These are phyloP conservation scores for Cephus pygmeus DNA, from an alignment of 2,888 invertebrate species.

Conservation along the genomic window DNA sequence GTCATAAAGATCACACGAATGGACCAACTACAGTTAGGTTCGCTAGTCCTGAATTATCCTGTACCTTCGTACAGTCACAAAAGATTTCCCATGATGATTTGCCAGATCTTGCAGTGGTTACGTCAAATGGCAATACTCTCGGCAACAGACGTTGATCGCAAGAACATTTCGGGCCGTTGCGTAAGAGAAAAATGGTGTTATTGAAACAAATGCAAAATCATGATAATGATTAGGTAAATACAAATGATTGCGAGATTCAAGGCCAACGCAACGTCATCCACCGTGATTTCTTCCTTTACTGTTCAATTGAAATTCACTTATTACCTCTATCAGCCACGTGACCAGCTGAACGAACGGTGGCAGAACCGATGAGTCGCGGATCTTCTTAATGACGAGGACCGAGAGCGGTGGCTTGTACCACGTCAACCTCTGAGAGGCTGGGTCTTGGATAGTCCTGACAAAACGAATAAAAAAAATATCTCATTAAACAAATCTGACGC, in stretches of 20 bases:
- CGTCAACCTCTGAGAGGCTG: constrained; percentile 93
- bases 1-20: too few relatives aligned
- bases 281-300: constrained; percentile 9
- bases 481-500: not conserved
- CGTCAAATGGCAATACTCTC: not conserved
- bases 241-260: not conserved
- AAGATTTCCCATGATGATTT: not conserved
- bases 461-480: constrained; percentile 32
- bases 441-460: constrained; percentile 95
- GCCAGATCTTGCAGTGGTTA: not conserved
- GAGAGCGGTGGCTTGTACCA: constrained; percentile 98
- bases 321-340: constrained; percentile 91
- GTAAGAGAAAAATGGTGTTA: not conserved
- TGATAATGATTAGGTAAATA: not conserved
- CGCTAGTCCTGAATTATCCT: too few relatives aligned
- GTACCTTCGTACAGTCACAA: too few relatives aligned
- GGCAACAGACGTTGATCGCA: not conserved
- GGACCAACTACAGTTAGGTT: too few relatives aligned
- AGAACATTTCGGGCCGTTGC: not conserved
- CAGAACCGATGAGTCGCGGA: constrained; percentile 89
- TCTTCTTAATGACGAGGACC: constrained; percentile 97
- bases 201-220: not conserved
- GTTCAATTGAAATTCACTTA: constrained; percentile 28
- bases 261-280: not conserved
- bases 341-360: constrained; percentile 93